Percentiles rank a stretch among this genome's conserved stretches.
Conservation (phyloP, 2,797 vertebrate genomes). For the Centropyge bicolor region DNA sequence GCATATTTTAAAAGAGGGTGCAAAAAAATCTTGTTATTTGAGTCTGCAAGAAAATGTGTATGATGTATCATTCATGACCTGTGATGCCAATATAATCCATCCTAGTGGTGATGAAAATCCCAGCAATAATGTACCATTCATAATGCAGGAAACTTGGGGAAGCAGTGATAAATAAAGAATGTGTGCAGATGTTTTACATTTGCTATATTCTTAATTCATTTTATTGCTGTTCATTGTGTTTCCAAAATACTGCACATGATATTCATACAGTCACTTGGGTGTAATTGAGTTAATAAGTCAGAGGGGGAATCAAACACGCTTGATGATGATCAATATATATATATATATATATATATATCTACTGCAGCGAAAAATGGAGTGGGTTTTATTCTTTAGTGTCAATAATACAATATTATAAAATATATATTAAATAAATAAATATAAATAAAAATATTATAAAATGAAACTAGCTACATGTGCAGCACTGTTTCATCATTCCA, state of each 20-base stretch:
- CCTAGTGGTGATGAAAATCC: conserved; percentile 19
- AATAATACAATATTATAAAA: not conserved
- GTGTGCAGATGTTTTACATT: conserved; percentile 15
- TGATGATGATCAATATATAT: not conserved
- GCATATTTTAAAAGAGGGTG: not conserved
- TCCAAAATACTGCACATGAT: not conserved
- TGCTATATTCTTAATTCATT: conserved; percentile 3
- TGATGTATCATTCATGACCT: conserved; percentile 42
- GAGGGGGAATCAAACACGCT: not conserved
- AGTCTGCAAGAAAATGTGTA: conserved; percentile 23
- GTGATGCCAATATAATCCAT: conserved; percentile 18
- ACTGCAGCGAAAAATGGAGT: not conserved
- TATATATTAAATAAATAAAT: too few relatives aligned
- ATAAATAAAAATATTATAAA: too few relatives aligned
- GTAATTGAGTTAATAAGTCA: not conserved
- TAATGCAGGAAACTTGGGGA: conserved; percentile 11
- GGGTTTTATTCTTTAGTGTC: not conserved
- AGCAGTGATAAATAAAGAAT: conserved; percentile 23
- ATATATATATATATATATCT: too few relatives aligned
- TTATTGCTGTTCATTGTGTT: not conserved
- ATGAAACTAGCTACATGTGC: not conserved
- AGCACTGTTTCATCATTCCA: not conserved
- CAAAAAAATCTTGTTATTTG: conserved; percentile 10
- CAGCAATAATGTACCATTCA: conserved; percentile 14
- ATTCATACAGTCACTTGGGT: not conserved